phyloP scores from a whole-genome alignment of 2,113 vertebrate species.

The Oreochromis tanganicae region DNA sequence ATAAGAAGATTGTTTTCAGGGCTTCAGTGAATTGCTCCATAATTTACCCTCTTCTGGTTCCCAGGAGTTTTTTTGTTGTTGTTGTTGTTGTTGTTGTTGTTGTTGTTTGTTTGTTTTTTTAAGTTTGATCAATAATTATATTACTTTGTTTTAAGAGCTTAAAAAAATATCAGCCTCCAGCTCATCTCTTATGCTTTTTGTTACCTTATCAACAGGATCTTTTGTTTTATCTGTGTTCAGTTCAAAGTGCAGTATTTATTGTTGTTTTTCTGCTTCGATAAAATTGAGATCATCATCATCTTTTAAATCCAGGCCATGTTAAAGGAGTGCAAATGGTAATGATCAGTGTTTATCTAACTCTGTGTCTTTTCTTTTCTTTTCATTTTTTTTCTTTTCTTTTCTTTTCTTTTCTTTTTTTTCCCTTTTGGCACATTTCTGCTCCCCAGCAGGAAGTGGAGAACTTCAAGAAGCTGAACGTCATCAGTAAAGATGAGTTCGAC shows the following conservation, averaged over 20 bases:
- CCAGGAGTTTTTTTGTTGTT: no score
- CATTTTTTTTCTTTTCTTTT: no score
- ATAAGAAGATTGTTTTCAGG: neutral
- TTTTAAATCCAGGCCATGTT: neutral
- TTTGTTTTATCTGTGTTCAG: neutral
- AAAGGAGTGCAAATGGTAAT: neutral
- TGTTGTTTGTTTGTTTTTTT: no score
- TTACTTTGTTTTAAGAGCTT: neutral
- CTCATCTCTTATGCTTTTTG: neutral
- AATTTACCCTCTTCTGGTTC: no score
- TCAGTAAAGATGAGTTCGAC: constrained; percentile 85
- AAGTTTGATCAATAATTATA: neutral
- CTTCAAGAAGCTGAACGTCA: constrained; percentile 88
- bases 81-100: no score
- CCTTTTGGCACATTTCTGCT: neutral
- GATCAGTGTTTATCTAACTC: neutral
- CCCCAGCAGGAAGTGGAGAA: constrained; percentile 83
- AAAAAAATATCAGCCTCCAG: neutral
- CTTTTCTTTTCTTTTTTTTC: fast-evolving
- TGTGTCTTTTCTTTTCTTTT: neutral
- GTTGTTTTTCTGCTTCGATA: neutral
- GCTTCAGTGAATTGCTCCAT: neutral
- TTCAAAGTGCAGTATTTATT: neutral
- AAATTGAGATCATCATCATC: neutral
- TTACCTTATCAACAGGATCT: neutral